Conservation (phyloP, 37 sponge, comb jelly and placozoan genomes). For the Ephydatia muelleri region DNA sequence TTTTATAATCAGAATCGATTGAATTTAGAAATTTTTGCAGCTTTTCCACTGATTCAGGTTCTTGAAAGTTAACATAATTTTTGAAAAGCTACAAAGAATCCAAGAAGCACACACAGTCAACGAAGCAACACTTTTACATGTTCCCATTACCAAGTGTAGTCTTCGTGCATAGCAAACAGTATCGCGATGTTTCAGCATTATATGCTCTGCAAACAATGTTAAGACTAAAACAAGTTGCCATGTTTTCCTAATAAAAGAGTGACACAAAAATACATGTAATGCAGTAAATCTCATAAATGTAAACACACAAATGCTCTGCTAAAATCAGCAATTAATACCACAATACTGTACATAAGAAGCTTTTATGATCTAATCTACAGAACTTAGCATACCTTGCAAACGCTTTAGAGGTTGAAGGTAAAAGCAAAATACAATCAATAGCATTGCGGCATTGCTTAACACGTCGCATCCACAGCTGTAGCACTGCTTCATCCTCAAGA, state of each 20-base stretch:
- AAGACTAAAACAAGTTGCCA: conserved; percentile 59
- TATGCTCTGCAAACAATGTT: conserved; percentile 60
- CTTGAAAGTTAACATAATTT: conserved; percentile 9
- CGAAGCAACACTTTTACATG: neutral
- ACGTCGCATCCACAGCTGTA: neutral
- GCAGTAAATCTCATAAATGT: too few relatives aligned
- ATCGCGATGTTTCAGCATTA: conserved; percentile 19
- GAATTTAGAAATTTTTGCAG: neutral
- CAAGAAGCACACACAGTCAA: too few relatives aligned
- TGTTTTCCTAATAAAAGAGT: conserved; percentile 16
- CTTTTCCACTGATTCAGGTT: neutral
- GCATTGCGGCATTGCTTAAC: conserved; percentile 16
- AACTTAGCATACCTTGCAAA: too few relatives aligned
- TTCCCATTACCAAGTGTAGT: neutral
- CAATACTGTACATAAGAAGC: too few relatives aligned
- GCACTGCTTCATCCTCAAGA: neutral
- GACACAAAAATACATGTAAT: neutral
- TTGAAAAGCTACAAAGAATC: conserved; percentile 2
- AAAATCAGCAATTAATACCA: too few relatives aligned
- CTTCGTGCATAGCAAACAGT: conserved; percentile 23
- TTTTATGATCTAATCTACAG: too few relatives aligned
- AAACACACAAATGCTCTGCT: too few relatives aligned
- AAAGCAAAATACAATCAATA: conserved; percentile 8
- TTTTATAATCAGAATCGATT: conserved; percentile 5
- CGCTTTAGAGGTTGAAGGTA: neutral